phyloP scores from a whole-genome alignment of 1,140 invertebrate species.

The Nasonia giraulti region DNA sequence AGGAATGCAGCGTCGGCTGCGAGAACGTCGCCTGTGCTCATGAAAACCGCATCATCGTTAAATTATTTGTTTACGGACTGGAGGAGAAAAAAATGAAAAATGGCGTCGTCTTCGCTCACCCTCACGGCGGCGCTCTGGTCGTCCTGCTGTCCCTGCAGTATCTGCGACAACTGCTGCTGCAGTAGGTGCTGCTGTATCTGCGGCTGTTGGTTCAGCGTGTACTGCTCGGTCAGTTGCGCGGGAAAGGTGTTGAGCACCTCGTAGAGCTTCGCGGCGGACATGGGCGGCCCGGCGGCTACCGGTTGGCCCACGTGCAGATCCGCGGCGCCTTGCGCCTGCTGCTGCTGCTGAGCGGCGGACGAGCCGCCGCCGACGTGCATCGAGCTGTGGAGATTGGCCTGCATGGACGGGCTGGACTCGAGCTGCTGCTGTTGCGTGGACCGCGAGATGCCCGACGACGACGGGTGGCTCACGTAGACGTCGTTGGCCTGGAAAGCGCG shows the following conservation, averaged over 20 bases:
- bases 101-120: background rate
- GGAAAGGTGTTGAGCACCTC: slow-evolving; percentile 74
- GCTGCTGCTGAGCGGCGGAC: slow-evolving; percentile 54
- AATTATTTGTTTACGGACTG: no score
- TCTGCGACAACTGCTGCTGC: slow-evolving; percentile 69
- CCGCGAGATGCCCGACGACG: background rate
- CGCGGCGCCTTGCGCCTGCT: slow-evolving; percentile 53
- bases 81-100: no score
- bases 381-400: slow-evolving; percentile 67
- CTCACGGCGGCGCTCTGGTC: background rate
- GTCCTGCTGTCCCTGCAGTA: slow-evolving; percentile 55
- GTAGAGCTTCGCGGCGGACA: slow-evolving; percentile 76
- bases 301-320: slow-evolving; percentile 64
- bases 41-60: background rate
- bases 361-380: slow-evolving; percentile 62
- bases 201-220: slow-evolving; percentile 66
- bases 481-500: slow-evolving; percentile 54
- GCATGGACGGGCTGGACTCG: slow-evolving; percentile 55
- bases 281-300: slow-evolving; percentile 55
- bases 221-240: slow-evolving; percentile 72
- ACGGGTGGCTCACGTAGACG: slow-evolving; percentile 58
- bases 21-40: slow-evolving; percentile 59
- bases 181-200: slow-evolving; percentile 72
- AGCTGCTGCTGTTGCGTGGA: slow-evolving; percentile 34
- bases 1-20: slow-evolving; percentile 74